Percentiles rank a stretch among this genome's conserved stretches.
Conservation (phyloP, 2,113 vertebrate species). For the Antidorcas marsupialis region DNA sequence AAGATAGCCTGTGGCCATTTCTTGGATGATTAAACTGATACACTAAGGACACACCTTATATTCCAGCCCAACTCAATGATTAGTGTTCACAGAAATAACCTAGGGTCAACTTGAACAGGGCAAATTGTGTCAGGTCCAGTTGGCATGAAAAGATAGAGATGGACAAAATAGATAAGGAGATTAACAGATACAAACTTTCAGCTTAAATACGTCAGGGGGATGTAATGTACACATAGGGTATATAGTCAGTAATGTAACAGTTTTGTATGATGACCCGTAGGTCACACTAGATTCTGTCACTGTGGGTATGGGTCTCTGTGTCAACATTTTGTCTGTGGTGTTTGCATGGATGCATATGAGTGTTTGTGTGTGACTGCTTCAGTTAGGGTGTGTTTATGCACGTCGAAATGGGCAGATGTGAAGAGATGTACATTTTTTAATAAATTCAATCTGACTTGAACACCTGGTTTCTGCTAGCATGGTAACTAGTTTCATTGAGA, state of each 20-base stretch:
- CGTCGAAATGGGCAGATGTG: neutral
- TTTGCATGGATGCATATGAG: neutral
- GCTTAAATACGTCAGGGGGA: neutral
- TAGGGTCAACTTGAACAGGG: slow-evolving; percentile 1
- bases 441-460: neutral
- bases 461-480: neutral
- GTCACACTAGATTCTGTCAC: neutral
- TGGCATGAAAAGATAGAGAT: neutral
- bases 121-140: neutral
- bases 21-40: slow-evolving; percentile 37
- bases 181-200: neutral
- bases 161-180: neutral
- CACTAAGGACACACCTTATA: neutral
- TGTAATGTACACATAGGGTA: neutral
- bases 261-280: neutral
- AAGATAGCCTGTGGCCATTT: neutral
- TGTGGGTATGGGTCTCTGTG: neutral
- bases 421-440: neutral
- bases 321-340: neutral
- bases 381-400: neutral
- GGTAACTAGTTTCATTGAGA: neutral
- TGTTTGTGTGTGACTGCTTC: neutral
- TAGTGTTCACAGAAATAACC: neutral
- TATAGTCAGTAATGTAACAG: neutral
- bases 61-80: neutral